A percentile compares a stretch with the other conserved stretches of the same genome.
Conservation (phyloP, 2,888 invertebrate genomes). For the Diabrotica balteata region DNA sequence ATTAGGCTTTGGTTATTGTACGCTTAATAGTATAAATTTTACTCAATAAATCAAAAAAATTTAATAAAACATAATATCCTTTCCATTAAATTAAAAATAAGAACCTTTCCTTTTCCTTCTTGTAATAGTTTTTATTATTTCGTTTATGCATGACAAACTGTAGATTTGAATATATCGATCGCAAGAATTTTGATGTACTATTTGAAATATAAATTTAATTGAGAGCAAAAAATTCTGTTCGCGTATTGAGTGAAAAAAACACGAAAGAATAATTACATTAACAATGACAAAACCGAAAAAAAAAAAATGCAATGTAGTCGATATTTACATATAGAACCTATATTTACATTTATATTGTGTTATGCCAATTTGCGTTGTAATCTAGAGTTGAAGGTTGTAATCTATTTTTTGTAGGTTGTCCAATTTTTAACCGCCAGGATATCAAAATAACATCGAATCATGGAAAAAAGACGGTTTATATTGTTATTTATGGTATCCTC, state of each 20-base stretch:
- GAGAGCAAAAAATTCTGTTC: not conserved
- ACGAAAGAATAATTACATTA: conserved; percentile 26
- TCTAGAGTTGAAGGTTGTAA: conserved; percentile 23
- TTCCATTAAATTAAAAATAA: no score
- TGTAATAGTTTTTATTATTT: no score
- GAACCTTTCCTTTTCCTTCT: no score
- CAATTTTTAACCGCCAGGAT: conserved; percentile 11
- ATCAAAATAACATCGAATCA: not conserved
- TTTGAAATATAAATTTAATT: not conserved
- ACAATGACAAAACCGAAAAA: conserved; percentile 23
- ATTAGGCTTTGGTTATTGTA: no score
- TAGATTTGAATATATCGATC: not conserved
- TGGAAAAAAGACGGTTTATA: no score
- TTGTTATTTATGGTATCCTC: no score
- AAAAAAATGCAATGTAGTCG: conserved; percentile 18
- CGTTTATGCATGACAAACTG: not conserved
- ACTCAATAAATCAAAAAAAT: no score
- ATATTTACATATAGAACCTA: conserved; percentile 26
- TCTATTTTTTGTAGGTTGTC: conserved; percentile 20
- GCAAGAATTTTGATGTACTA: not conserved
- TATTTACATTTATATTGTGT: conserved; percentile 29
- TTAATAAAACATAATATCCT: no score
- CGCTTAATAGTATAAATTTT: no score
- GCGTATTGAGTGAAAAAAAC: conserved; percentile 3
- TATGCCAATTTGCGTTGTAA: conserved; percentile 27